phyloP scores from a whole-genome alignment of 1,140 invertebrate species.

The Drusus annulatus region DNA sequence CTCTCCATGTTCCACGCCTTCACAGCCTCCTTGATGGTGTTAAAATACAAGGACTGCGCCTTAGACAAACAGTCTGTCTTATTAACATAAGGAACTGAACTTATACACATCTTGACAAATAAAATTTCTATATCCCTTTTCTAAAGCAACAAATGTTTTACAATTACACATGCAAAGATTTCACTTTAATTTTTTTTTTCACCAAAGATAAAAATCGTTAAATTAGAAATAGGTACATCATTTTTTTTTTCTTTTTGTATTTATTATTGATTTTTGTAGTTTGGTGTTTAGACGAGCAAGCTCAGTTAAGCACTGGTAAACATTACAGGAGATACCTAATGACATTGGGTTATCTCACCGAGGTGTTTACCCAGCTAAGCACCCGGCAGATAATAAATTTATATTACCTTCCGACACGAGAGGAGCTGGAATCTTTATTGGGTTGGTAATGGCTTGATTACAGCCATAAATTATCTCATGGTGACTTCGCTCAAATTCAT shows the following conservation, averaged over 20 bases:
- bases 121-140: background rate
- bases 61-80: slow-evolving; percentile 26
- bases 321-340: background rate
- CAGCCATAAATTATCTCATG: background rate
- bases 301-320: background rate
- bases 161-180: no score
- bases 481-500: no score
- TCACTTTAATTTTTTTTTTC: no score
- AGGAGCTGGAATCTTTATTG: background rate
- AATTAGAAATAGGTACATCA: no score
- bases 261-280: background rate
- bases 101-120: slow-evolving; percentile 43
- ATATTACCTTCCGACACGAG: background rate
- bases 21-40: slow-evolving; percentile 2
- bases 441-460: background rate
- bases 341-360: slow-evolving; percentile 14
- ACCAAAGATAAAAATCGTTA: no score
- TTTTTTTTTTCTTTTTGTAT: no score
- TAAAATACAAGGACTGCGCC: background rate
- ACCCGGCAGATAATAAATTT: slow-evolving; percentile 5
- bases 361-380: background rate
- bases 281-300: background rate
- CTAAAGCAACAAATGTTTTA: no score
- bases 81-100: slow-evolving; percentile 9
- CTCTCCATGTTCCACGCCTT: background rate